Base-by-base conservation (phyloP, 2,888 invertebrate genomes). In the Drosophila suboccidentalis region DNA sequence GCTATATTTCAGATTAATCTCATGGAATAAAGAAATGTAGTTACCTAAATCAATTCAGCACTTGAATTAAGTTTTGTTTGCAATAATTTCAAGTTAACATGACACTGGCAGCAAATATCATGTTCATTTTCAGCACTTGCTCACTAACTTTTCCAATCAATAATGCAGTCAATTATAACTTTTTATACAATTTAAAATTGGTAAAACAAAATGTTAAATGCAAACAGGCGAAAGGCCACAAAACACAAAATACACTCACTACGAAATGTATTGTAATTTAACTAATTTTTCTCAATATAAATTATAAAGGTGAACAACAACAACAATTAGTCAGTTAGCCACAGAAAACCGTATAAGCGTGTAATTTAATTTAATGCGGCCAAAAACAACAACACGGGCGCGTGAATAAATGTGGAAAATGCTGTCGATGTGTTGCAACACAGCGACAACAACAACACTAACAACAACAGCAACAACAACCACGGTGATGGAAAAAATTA, bases 241-340 rank as follows among this genome's bases (percentile, higher is more conserved):
- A 63, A 68, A 59, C 15, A 17, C 34, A 53, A 74, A 80, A 72
- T 71, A 36, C 13, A 19, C n/a, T 15, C 17, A 60, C 36, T 29
- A 17, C 46, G 49, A 74, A 82, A 71, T 71, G 78, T 77, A 85
- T 83, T 83, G 78, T 79, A 85, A 83, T 83, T 86, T 75, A 75
- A 68, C 83, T 86, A 86, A 86, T 86, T 85, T 81, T 58, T 68
- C 73, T 72, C 68, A 71, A 78, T 74, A 75, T 79, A 70, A 75
- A 80, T 72, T 69, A 64, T 62, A 59, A 78, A 75, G 66, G 65
- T 64, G 60, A 78, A 51, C 47, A 49, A 41, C 64, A 63, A 51
- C 78, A 60, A 67, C 72, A 64, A 76, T 75, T 72, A 65, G 69
- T 59, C 61, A 51, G 64, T 43, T 29, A 38, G 63, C 67, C 63